Percentiles rank a stretch among this genome's conserved stretches.
phyloP scores from a whole-genome alignment of 1,140 invertebrate genomes.

The Yoshiicerus persimilis region DNA sequence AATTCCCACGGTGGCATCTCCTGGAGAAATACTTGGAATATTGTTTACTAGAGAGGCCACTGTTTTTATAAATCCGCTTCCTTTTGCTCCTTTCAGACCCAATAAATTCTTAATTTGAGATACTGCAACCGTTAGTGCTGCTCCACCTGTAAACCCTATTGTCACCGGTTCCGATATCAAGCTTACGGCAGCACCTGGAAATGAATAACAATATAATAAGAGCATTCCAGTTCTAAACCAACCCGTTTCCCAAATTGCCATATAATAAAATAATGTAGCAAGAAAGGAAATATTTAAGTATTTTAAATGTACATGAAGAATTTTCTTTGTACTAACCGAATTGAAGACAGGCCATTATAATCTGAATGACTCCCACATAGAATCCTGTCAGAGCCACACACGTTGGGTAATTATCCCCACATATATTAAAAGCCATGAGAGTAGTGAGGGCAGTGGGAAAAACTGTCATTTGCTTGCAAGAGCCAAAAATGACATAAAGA shows the following conservation, averaged over 20 bases:
- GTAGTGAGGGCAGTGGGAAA: constrained; percentile 79
- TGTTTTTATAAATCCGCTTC: constrained; percentile 30
- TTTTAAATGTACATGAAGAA: too few species aligned
- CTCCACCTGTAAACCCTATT: constrained; percentile 84
- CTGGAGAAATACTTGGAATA: constrained; percentile 50
- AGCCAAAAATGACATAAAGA: constrained; percentile 81
- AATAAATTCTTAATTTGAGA: constrained; percentile 58
- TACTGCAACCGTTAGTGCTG: constrained; percentile 67
- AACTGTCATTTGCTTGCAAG: constrained; percentile 77
- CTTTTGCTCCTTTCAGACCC: constrained; percentile 51
- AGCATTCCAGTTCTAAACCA: background rate
- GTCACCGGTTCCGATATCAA: constrained; percentile 88
- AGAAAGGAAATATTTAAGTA: background rate
- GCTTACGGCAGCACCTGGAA: constrained; percentile 79
- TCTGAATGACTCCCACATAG: constrained; percentile 63
- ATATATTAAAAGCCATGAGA: constrained; percentile 27
- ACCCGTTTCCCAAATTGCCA: too few species aligned
- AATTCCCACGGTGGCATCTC: constrained; percentile 57
- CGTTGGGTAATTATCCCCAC: constrained; percentile 50
- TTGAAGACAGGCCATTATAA: constrained; percentile 60
- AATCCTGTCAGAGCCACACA: constrained; percentile 80
- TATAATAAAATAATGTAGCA: too few species aligned
- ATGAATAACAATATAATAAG: background rate
- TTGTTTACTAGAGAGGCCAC: constrained; percentile 54
- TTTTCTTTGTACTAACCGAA: background rate